Evolutionary conservation across 1,140 invertebrate species (phyloP).

Genomic region (Rhynchophorus ferrugineus): DNA sequence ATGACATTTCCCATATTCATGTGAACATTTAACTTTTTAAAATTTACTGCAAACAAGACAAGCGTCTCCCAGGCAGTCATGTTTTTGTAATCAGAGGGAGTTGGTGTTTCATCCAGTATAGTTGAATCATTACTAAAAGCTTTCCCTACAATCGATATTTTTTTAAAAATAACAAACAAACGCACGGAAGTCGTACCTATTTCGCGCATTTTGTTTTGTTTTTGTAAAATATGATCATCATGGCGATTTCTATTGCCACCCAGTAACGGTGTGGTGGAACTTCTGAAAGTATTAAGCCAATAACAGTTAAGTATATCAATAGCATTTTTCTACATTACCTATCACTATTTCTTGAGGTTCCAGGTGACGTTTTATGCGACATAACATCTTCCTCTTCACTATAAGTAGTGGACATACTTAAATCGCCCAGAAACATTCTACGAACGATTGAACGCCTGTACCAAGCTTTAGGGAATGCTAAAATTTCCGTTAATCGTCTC

Average conservation of each 20-base stretch:
- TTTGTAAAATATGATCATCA: slow-evolving; percentile 9
- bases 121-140: slow-evolving; percentile 46
- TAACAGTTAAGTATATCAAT: background rate
- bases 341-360: slow-evolving; percentile 28
- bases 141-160: slow-evolving; percentile 34
- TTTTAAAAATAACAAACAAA: background rate
- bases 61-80: slow-evolving; percentile 85
- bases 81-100: slow-evolving; percentile 47
- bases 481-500: slow-evolving; percentile 91
- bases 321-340: slow-evolving; percentile 6
- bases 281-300: too few species aligned
- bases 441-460: slow-evolving; percentile 88
- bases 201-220: slow-evolving; percentile 19
- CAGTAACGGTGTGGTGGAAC: slow-evolving; percentile 12
- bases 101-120: slow-evolving; percentile 36
- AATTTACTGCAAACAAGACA: slow-evolving; percentile 91
- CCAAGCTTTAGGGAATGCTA: slow-evolving; percentile 98
- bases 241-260: slow-evolving; percentile 14
- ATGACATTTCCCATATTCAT: slow-evolving; percentile 99
- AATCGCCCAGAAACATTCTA: slow-evolving; percentile 86
- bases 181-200: slow-evolving; percentile 5
- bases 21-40: slow-evolving; percentile 89
- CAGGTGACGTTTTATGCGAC: slow-evolving; percentile 26
- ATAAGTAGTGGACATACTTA: slow-evolving; percentile 48
- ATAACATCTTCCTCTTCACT: slow-evolving; percentile 34